A percentile compares a stretch with the other conserved stretches of the same genome.
Evolutionary conservation across 2,797 vertebrate genomes (phyloP).

Genomic region (Gadopsis marmoratus): DNA sequence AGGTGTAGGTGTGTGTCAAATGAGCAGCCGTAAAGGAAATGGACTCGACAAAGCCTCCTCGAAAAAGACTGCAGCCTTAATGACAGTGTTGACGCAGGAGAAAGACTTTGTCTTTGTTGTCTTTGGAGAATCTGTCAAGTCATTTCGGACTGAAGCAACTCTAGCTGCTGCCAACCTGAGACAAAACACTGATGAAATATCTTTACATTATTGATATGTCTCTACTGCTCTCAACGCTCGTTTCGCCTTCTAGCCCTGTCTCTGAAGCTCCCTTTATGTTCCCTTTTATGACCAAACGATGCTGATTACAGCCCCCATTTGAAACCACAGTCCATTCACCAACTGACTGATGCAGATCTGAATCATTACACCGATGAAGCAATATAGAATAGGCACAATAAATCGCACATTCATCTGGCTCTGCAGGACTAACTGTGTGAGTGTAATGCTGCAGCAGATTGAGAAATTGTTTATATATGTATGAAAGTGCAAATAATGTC

Average conservation of each 20-base stretch:
- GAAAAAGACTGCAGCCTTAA: conserved; percentile 17
- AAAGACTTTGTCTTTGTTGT: conserved; percentile 24
- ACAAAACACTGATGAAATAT: conserved; percentile 38
- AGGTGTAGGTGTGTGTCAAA: conserved; percentile 26
- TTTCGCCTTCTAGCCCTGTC: conserved; percentile 21
- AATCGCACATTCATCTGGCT: neutral
- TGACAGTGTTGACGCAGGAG: conserved; percentile 19
- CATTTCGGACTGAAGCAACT: conserved; percentile 17
- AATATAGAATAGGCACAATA: conserved; percentile 10
- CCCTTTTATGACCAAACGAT: conserved; percentile 28
- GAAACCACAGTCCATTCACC: conserved; percentile 6
- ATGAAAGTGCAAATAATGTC: neutral
- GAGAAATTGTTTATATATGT: neutral
- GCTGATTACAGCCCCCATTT: conserved; percentile 12
- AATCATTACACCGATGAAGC: conserved; percentile 1
- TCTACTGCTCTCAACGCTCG: conserved; percentile 5
- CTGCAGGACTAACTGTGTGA: conserved; percentile 18
- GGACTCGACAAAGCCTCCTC: conserved; percentile 17
- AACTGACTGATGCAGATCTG: conserved; percentile 22
- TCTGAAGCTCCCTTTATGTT: conserved; percentile 39
- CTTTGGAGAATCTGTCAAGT: conserved; percentile 39
- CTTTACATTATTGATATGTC: conserved; percentile 55
- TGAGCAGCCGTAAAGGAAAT: conserved; percentile 52
- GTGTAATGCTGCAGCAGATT: neutral
- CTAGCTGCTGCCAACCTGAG: conserved; percentile 24